phyloP scores from a whole-genome alignment of 2,113 vertebrate species.

The Sinocyclocheilus anophthalmus region DNA sequence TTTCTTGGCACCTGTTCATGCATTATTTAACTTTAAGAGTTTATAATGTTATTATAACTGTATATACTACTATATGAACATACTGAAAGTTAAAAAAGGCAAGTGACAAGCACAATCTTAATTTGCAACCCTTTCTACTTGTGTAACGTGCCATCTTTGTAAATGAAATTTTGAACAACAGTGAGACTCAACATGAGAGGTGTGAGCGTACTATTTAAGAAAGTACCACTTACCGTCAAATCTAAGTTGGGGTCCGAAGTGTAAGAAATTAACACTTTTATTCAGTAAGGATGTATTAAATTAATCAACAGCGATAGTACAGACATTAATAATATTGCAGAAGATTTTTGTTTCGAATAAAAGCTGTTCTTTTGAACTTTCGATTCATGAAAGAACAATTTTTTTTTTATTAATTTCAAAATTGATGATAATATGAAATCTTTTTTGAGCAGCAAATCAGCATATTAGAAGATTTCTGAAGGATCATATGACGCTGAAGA shows the following conservation, averaged over 20 bases:
- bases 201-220: no score
- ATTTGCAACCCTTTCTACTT: background rate
- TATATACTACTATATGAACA: background rate
- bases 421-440: no score
- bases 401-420: no score
- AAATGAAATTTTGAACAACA: no score
- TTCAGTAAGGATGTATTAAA: background rate
- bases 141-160: no score
- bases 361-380: background rate
- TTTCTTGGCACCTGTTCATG: slow-evolving; percentile 89
- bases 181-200: no score
- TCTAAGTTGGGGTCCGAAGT: no score
- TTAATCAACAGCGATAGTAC: background rate
- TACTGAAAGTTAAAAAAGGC: background rate
- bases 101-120: no score
- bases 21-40: background rate
- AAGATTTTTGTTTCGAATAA: background rate
- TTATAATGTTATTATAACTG: background rate
- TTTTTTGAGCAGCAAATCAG: background rate
- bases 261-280: no score
- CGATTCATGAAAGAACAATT: background rate
- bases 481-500: background rate
- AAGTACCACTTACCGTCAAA: no score
- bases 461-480: background rate
- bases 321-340: background rate